These are phyloP conservation scores for Drosophila hamatofila DNA, from an alignment of 2,888 invertebrate species.

Conservation along the genomic window DNA sequence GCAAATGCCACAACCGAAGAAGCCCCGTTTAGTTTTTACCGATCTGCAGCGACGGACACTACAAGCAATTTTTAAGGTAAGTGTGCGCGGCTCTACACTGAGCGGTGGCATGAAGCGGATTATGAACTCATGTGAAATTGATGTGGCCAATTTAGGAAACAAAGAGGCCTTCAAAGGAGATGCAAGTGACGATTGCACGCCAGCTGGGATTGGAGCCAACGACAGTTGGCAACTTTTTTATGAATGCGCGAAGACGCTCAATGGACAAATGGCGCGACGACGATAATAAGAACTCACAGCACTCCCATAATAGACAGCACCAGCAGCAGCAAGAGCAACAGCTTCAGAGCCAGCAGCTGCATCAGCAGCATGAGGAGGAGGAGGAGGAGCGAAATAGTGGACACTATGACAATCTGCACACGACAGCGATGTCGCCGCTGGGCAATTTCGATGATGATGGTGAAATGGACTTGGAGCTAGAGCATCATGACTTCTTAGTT, in stretches of 20 bases:
- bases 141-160: conserved; percentile 90
- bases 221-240: conserved; percentile 99
- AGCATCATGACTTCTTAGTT: conserved; percentile 82
- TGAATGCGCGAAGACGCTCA: conserved; percentile 99
- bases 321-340: conserved; percentile 50
- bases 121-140: too few relatives aligned
- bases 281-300: conserved; percentile 85
- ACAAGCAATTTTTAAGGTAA: conserved; percentile 99
- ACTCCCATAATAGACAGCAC: conserved; percentile 43
- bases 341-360: conserved; percentile 47
- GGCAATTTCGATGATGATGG: conserved; percentile 82
- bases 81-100: background rate
- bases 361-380: conserved; percentile 29
- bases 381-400: conserved; percentile 22
- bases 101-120: background rate
- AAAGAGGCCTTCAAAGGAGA: conserved; percentile 99
- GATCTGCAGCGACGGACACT: conserved; percentile 99
- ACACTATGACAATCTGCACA: conserved; percentile 56
- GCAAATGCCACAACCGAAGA: conserved; percentile 97
- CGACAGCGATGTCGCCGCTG: conserved; percentile 75
- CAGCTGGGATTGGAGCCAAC: conserved; percentile 98
- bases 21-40: conserved; percentile 99
- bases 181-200: conserved; percentile 99
- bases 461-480: conserved; percentile 84
- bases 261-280: conserved; percentile 99